Conservation (phyloP, 53 echinoderm and acorn worm species). For the Echinometra lucunter region DNA sequence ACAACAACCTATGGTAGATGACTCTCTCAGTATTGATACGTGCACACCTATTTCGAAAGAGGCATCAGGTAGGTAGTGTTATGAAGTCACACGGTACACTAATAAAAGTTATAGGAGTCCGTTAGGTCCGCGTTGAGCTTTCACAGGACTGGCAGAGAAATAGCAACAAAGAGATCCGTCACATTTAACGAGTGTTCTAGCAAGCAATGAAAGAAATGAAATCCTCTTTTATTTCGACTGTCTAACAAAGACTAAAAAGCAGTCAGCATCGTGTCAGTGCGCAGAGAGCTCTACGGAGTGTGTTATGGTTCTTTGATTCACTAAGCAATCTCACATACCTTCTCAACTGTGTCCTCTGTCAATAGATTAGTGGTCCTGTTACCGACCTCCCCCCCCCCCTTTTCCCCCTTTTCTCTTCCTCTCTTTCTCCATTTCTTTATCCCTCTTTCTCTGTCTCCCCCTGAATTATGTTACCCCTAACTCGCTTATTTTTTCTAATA, state of each 20-base stretch:
- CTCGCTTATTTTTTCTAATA: too few species aligned
- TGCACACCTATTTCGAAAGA: background rate
- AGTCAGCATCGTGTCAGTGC: background rate
- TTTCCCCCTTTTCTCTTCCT: background rate
- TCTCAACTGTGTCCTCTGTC: conserved; percentile 18
- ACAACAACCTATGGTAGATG: background rate
- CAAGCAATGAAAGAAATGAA: background rate
- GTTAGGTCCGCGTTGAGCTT: background rate
- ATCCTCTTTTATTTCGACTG: background rate
- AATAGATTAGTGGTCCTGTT: background rate
- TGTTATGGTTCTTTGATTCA: background rate
- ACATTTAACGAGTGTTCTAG: conserved; percentile 37
- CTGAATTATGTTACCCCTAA: too few species aligned
- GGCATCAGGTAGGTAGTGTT: background rate
- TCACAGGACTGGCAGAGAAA: background rate
- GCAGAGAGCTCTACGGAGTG: background rate
- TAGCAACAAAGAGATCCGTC: conserved; percentile 41
- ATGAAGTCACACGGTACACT: background rate
- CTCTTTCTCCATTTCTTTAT: too few species aligned
- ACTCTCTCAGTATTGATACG: background rate
- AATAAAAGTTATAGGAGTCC: background rate
- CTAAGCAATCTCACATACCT: conserved; percentile 19
- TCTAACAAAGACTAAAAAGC: background rate
- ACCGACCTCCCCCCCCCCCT: background rate
- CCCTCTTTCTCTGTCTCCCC: too few species aligned